Evolutionary conservation across 2,113 vertebrate genomes (phyloP).

Genomic region (Sprattus sprattus): DNA sequence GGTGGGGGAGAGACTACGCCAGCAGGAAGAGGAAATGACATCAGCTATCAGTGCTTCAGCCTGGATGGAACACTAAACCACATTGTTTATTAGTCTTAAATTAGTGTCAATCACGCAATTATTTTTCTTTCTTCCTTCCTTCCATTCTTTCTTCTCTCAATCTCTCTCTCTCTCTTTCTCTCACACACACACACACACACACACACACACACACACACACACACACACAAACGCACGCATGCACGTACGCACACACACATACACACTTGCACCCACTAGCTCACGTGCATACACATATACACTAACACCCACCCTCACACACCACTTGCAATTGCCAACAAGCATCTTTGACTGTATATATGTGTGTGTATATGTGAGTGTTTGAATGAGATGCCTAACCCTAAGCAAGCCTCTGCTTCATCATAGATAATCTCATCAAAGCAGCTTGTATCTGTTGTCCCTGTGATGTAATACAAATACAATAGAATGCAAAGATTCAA

Average conservation of each 20-base stretch:
- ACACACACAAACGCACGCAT: not conserved
- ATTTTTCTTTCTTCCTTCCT: not conserved
- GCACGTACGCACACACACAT: not conserved
- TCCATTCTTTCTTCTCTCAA: not conserved
- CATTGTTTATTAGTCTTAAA: not conserved
- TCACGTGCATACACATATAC: too few species aligned
- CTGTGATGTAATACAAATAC: not conserved
- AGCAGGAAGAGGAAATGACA: slow-evolving; percentile 7
- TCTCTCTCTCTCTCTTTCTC: not conserved
- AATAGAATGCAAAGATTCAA: too few species aligned
- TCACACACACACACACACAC: not conserved
- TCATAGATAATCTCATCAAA: too few species aligned
- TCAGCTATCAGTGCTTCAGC: not conserved
- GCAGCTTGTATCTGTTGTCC: not conserved
- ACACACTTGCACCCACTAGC: not conserved
- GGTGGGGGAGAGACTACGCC: not conserved
- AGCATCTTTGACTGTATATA: not conserved
- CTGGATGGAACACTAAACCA: not conserved
- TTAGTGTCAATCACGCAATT: too few species aligned
- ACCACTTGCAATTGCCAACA: not conserved
- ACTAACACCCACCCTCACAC: not conserved
- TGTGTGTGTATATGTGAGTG: not conserved
- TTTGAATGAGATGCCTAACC: not conserved
- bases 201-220: not conserved
- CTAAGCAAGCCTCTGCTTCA: too few species aligned